Conservation (phyloP, 2,113 vertebrate genomes). For the Centropristis striata region DNA sequence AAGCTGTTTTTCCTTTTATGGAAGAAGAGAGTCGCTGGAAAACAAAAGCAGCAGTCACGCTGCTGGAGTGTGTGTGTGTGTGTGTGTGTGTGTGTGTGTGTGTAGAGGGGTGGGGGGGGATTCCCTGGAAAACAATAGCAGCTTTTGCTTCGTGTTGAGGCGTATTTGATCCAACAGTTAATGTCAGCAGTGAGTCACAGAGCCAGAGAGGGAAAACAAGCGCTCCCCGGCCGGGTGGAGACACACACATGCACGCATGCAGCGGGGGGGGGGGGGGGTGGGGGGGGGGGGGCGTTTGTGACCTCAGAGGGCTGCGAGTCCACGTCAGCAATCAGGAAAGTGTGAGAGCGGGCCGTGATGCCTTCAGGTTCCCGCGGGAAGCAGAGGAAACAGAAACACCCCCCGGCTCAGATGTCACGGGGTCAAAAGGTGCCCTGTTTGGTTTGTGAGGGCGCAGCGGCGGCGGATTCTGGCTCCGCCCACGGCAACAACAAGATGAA, state of each 20-base stretch:
- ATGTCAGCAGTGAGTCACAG: slow-evolving; percentile 65
- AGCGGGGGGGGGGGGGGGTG: neutral
- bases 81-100: slow-evolving; percentile 4
- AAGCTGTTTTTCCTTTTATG: slow-evolving; percentile 51
- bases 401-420: neutral
- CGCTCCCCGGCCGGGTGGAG: slow-evolving; percentile 2
- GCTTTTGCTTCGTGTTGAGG: slow-evolving; percentile 37
- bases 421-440: neutral
- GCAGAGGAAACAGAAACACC: slow-evolving; percentile 14
- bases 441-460: neutral
- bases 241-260: too few species aligned
- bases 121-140: slow-evolving; percentile 61
- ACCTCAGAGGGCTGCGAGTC: slow-evolving; percentile 6
- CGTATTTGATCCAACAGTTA: neutral
- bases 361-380: slow-evolving; percentile 27
- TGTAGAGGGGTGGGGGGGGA: neutral
- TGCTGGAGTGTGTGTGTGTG: neutral
- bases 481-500: neutral
- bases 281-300: neutral
- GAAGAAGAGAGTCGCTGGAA: slow-evolving; percentile 27
- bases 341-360: slow-evolving; percentile 18
- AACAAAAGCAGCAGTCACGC: slow-evolving; percentile 43
- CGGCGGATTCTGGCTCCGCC: neutral
- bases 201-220: slow-evolving; percentile 54
- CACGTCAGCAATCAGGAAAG: slow-evolving; percentile 34